These are phyloP conservation scores for Capreolus pygargus DNA, from an alignment of 2,113 vertebrate genomes.

Conservation along the genomic window DNA sequence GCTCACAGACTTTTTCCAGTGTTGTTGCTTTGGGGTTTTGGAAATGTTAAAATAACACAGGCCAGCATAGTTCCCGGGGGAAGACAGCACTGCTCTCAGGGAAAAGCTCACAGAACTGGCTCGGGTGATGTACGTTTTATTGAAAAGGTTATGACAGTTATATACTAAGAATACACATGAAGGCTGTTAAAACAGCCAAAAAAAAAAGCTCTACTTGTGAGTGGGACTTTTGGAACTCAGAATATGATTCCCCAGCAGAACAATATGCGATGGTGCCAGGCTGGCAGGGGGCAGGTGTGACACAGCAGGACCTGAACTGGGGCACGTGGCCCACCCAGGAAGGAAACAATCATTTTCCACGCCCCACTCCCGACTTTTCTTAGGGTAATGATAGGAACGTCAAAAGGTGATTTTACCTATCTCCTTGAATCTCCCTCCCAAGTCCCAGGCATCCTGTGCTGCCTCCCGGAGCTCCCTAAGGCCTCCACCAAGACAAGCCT, in stretches of 20 bases:
- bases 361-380: fast-evolving
- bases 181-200: neutral
- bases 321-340: neutral
- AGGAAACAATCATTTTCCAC: neutral
- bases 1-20: neutral
- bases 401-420: neutral
- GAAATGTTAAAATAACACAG: slow-evolving; percentile 49
- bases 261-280: neutral
- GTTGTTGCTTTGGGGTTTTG: neutral
- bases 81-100: neutral
- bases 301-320: neutral
- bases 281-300: neutral
- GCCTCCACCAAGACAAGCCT: neutral
- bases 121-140: neutral
- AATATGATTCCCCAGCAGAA: neutral
- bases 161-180: neutral
- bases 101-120: neutral
- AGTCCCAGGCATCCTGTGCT: neutral
- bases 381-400: too few relatives aligned
- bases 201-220: neutral
- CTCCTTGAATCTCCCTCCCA: neutral
- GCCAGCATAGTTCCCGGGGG: neutral
- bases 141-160: neutral
- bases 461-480: neutral
- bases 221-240: neutral